phyloP scores from a whole-genome alignment of 2,113 vertebrate species.

The Microcebus tavaratra region DNA sequence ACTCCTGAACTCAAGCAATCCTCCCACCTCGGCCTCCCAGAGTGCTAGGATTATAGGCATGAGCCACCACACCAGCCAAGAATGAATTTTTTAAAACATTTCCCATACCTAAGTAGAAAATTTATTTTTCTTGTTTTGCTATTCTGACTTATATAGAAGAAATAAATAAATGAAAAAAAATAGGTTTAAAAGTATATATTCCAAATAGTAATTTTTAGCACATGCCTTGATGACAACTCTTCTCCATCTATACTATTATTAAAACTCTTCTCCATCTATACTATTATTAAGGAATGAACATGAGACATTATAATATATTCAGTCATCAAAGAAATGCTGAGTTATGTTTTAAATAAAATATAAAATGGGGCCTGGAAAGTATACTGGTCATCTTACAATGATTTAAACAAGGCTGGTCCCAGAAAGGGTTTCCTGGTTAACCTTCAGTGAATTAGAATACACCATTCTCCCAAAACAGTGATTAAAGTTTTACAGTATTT shows the following conservation, averaged over 20 bases:
- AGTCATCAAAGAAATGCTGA: not conserved
- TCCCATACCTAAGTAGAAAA: not conserved
- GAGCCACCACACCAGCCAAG: too few species aligned
- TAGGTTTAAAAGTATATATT: not conserved
- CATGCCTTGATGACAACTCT: not conserved
- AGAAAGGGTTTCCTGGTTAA: conserved; percentile 27
- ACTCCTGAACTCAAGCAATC: too few species aligned
- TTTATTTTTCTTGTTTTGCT: conserved; percentile 38
- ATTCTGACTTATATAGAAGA: not conserved
- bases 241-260: not conserved
- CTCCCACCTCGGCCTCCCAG: too few species aligned
- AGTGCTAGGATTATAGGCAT: too few species aligned
- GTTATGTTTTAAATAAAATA: conserved; percentile 32
- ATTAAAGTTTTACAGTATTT: conserved; percentile 22
- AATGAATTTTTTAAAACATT: conserved; percentile 33
- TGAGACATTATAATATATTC: not conserved
- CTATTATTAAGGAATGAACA: conserved; percentile 1
- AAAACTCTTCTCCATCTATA: not conserved
- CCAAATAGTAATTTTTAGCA: not conserved
- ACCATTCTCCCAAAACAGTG: not conserved
- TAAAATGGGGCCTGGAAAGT: conserved; percentile 8
- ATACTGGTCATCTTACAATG: not conserved
- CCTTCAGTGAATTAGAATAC: not conserved
- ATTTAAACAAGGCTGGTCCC: conserved; percentile 19
- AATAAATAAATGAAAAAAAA: not conserved